These are phyloP conservation scores for Sarcoramphus papa DNA, from an alignment of 2,797 vertebrate genomes.

Conservation along the genomic window DNA sequence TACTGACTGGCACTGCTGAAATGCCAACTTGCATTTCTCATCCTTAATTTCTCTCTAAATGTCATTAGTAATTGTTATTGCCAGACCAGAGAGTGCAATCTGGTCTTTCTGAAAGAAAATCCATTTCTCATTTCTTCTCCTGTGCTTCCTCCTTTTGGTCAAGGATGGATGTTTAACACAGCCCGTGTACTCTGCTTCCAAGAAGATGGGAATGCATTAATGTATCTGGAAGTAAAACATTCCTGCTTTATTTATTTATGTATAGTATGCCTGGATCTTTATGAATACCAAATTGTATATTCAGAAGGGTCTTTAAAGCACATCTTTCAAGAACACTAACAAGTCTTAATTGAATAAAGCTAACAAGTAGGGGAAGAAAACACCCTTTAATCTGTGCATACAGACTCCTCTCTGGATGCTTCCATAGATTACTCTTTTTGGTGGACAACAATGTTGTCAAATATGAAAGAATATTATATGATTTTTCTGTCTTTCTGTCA, in stretches of 20 bases:
- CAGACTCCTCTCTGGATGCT: neutral
- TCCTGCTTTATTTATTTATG: neutral
- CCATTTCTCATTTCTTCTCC: slow-evolving; percentile 38
- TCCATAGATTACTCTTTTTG: neutral
- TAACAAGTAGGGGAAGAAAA: neutral
- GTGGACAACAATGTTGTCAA: neutral
- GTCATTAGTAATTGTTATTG: slow-evolving; percentile 79
- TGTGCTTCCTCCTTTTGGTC: slow-evolving; percentile 18
- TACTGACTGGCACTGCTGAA: slow-evolving; percentile 69
- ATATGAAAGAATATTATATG: neutral
- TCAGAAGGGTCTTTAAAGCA: neutral
- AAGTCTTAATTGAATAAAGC: neutral
- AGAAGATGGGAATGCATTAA: neutral
- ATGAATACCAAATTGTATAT: neutral
- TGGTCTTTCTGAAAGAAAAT: slow-evolving; percentile 50
- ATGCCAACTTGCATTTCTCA: slow-evolving; percentile 79
- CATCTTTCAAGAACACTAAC: neutral
- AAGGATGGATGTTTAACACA: neutral
- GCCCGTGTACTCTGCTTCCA: neutral
- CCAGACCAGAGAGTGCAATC: slow-evolving; percentile 59
- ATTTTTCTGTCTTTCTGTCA: neutral
- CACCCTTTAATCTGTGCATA: neutral
- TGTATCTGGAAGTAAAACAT: neutral
- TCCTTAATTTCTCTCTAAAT: slow-evolving; percentile 78
- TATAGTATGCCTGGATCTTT: neutral